phyloP scores from a whole-genome alignment of 1,140 invertebrate genomes.

The Formica exsecta region DNA sequence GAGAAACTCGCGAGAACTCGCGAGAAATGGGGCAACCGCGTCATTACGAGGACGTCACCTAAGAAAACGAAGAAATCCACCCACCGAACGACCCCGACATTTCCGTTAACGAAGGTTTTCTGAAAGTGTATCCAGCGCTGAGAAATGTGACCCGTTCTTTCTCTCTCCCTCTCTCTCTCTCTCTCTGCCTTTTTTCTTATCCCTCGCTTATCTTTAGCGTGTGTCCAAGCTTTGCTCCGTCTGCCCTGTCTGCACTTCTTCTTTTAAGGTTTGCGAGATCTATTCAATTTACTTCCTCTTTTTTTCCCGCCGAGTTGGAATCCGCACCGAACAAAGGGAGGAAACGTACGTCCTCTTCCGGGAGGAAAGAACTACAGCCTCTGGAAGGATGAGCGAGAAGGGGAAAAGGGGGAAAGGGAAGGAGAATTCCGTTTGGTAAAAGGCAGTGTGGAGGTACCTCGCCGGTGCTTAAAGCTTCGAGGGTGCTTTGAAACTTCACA shows the following conservation, averaged over 20 bases:
- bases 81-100: constrained; percentile 3
- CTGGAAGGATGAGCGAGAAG: not conserved
- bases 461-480: constrained; percentile 79
- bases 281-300: constrained; percentile 80
- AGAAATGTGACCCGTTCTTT: constrained; percentile 31
- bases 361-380: constrained; percentile 50
- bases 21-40: constrained; percentile 32
- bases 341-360: constrained; percentile 68
- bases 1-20: constrained; percentile 13
- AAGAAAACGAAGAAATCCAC: constrained; percentile 31
- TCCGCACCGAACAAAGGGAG: constrained; percentile 74
- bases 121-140: constrained; percentile 31
- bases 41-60: constrained; percentile 23
- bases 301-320: constrained; percentile 71
- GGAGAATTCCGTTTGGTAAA: constrained; percentile 63
- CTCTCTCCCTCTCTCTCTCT: not conserved
- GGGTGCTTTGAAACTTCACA: constrained; percentile 81
- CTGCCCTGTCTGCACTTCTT: constrained; percentile 41
- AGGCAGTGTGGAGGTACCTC: constrained; percentile 70
- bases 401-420: not conserved
- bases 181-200: not conserved
- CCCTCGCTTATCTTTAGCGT: constrained; percentile 35
- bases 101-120: constrained; percentile 54
- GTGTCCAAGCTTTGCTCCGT: constrained; percentile 47
- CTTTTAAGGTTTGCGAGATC: constrained; percentile 71